Evolutionary conservation across 92 coral and sea anemone species (phyloP).

Genomic region (Phenganax subtilis): DNA sequence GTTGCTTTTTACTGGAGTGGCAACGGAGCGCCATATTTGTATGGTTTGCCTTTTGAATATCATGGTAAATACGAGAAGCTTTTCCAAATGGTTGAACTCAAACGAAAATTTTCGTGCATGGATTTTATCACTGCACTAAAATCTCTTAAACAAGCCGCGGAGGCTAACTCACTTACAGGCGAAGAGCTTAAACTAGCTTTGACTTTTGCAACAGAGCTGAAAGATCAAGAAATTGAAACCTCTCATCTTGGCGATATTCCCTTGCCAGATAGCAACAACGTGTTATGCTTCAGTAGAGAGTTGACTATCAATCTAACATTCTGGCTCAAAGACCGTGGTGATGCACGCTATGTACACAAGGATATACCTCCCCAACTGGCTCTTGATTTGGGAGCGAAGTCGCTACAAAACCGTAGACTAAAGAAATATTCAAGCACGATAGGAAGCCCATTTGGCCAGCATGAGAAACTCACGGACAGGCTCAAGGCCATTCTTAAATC

Average conservation of each 20-base stretch:
- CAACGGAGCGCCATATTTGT: constrained; percentile 79
- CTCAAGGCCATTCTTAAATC: constrained; percentile 68
- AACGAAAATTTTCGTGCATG: constrained; percentile 58
- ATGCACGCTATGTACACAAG: constrained; percentile 61
- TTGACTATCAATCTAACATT: constrained; percentile 82
- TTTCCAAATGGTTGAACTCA: constrained; percentile 65
- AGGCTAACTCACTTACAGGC: constrained; percentile 56
- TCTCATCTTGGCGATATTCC: constrained; percentile 65
- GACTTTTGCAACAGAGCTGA: constrained; percentile 66
- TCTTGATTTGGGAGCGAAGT: constrained; percentile 74
- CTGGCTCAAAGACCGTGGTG: constrained; percentile 61
- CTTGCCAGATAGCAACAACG: constrained; percentile 65
- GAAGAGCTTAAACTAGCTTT: constrained; percentile 73
- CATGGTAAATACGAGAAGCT: constrained; percentile 58
- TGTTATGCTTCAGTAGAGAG: constrained; percentile 63
- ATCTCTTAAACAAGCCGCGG: constrained; percentile 62
- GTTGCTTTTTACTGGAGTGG: constrained; percentile 79
- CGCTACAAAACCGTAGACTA: constrained; percentile 58
- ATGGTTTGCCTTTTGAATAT: constrained; percentile 76
- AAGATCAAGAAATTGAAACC: constrained; percentile 49
- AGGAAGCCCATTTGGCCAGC: constrained; percentile 87
- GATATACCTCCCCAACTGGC: constrained; percentile 75
- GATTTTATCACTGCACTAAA: constrained; percentile 74
- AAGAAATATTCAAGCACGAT: constrained; percentile 66
- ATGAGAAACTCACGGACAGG: constrained; percentile 70